Percentiles rank a stretch among this genome's conserved stretches.
Evolutionary conservation across 1,140 invertebrate genomes (phyloP).

Genomic region (Formica selysi): DNA sequence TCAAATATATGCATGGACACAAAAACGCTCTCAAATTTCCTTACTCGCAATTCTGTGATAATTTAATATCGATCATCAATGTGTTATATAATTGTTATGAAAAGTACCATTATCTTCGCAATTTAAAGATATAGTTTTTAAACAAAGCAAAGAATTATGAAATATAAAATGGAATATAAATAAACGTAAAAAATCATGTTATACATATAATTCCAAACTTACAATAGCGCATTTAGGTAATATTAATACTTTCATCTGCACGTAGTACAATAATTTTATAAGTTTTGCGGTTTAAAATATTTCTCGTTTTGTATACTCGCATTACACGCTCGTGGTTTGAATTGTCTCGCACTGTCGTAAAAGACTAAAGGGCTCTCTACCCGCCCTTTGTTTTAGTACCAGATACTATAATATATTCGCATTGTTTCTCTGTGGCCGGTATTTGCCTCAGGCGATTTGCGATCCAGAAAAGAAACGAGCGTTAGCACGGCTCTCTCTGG

Average conservation of each 20-base stretch:
- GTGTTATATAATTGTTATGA: background rate
- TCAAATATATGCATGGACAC: background rate
- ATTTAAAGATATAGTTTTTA: background rate
- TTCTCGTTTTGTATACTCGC: background rate
- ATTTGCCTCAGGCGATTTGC: conserved; percentile 69
- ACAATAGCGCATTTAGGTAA: background rate
- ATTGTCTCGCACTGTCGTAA: conserved; percentile 63
- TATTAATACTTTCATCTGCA: background rate
- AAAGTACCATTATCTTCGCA: background rate
- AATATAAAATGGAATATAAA: background rate
- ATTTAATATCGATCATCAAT: background rate
- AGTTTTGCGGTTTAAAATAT: background rate
- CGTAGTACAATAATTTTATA: background rate
- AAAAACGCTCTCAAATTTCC: conserved; percentile 27
- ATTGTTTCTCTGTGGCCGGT: conserved; percentile 75
- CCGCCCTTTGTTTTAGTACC: conserved; percentile 71
- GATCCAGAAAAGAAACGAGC: conserved; percentile 59
- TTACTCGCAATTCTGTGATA: background rate
- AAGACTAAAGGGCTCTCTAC: conserved; percentile 39
- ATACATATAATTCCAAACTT: background rate
- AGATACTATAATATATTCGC: conserved; percentile 77
- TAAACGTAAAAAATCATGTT: background rate
- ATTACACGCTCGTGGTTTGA: conserved; percentile 12
- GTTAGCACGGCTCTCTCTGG: conserved; percentile 34
- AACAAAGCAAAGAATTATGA: background rate